Conservation (phyloP, 2,113 vertebrate species). For the Cyanoliseus patagonus region DNA sequence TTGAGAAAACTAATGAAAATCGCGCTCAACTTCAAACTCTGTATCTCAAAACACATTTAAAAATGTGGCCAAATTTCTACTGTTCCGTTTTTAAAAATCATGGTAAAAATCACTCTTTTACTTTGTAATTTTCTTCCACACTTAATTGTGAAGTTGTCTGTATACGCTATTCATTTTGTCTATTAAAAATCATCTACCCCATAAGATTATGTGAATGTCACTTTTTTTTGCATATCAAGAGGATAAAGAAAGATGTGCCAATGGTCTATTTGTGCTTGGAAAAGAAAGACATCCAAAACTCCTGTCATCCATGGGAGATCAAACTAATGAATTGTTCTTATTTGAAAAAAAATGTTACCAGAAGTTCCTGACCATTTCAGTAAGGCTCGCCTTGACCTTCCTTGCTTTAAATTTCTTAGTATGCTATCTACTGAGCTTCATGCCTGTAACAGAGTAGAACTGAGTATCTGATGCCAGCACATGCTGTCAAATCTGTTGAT, state of each 20-base stretch:
- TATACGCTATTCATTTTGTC: not conserved
- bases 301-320: not conserved
- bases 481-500: not conserved
- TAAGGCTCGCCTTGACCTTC: not conserved
- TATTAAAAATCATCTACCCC: not conserved
- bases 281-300: not conserved
- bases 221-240: not conserved
- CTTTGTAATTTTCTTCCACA: not conserved
- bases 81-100: not conserved
- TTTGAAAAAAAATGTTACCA: not conserved
- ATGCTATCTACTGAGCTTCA: not conserved
- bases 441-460: not conserved
- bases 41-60: not conserved
- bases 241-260: not conserved
- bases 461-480: not conserved
- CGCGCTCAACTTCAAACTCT: not conserved
- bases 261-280: not conserved
- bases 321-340: not conserved
- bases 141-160: not conserved
- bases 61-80: not conserved
- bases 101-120: not conserved
- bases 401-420: not conserved
- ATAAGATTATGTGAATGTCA: not conserved
- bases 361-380: not conserved
- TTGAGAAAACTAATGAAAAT: not conserved